Evolutionary conservation across 2,113 vertebrate species (phyloP).

Genomic region (Motacilla alba): DNA sequence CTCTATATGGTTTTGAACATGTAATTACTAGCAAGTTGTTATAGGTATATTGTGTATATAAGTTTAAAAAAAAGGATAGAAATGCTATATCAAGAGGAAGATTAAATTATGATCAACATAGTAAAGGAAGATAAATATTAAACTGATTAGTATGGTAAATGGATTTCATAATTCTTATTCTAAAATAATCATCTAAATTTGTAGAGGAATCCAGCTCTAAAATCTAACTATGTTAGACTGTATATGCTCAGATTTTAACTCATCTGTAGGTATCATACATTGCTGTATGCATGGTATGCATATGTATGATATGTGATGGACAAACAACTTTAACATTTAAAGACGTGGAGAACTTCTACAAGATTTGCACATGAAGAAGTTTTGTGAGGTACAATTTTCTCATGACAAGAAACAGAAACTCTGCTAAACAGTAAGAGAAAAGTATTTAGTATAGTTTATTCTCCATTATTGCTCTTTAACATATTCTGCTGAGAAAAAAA

Average conservation of each 20-base stretch:
- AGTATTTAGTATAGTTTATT: not conserved
- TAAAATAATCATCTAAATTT: not conserved
- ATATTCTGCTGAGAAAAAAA: rapidly evolving
- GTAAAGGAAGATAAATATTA: not conserved
- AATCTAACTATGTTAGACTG: not conserved
- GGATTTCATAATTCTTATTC: not conserved
- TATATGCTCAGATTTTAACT: not conserved
- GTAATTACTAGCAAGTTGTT: not conserved
- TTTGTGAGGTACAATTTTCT: not conserved
- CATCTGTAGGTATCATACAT: not conserved
- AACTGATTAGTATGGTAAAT: not conserved
- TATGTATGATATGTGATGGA: not conserved
- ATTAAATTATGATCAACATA: not conserved
- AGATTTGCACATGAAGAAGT: rapidly evolving
- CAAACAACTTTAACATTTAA: not conserved
- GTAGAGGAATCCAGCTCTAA: not conserved
- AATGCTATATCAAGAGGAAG: not conserved
- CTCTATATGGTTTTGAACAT: not conserved
- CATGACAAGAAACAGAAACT: not conserved
- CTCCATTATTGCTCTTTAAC: not conserved
- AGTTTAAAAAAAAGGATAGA: not conserved
- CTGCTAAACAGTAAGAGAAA: not conserved
- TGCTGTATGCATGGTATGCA: not conserved
- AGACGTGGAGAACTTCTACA: rapidly evolving
- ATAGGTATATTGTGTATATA: not conserved